Evolutionary conservation across 2,888 invertebrate species (phyloP).

Genomic region (Tetheella fluctuosa): DNA sequence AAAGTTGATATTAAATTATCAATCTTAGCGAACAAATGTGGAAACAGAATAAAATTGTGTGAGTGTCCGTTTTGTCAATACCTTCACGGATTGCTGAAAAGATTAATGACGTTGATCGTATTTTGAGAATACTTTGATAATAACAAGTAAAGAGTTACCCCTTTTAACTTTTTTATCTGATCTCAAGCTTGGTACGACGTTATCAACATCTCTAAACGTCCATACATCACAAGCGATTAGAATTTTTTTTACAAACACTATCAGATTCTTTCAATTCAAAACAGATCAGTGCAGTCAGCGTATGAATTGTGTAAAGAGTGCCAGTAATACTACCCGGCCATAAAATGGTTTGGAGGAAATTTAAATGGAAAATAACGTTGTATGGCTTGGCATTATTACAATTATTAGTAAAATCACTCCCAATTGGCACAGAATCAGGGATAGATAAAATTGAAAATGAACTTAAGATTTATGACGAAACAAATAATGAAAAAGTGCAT

Average conservation of each 20-base stretch:
- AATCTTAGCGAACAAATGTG: too few relatives aligned
- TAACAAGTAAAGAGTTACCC: too few relatives aligned
- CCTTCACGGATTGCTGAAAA: too few relatives aligned
- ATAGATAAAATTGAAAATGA: not conserved
- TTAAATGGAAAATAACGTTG: conserved; percentile 55
- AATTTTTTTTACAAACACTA: not conserved
- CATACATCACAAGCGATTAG: not conserved
- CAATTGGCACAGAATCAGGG: conserved; percentile 35
- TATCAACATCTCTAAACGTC: conserved; percentile 42
- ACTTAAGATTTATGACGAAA: too few relatives aligned
- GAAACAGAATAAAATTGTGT: too few relatives aligned
- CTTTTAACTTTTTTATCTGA: conserved; percentile 39
- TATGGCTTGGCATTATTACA: conserved; percentile 45
- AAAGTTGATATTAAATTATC: too few relatives aligned
- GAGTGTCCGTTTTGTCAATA: too few relatives aligned
- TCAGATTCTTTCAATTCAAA: conserved; percentile 40
- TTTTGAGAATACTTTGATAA: not conserved
- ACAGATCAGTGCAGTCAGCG: conserved; percentile 38
- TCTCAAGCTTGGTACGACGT: conserved; percentile 35
- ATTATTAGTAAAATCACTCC: conserved; percentile 52
- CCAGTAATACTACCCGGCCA: conserved; percentile 33
- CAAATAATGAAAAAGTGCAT: too few relatives aligned
- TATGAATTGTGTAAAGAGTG: conserved; percentile 41
- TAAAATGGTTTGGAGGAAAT: conserved; percentile 64
- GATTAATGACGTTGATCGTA: too few relatives aligned